Evolutionary conservation across 2,113 vertebrate species (phyloP).

Genomic region (Alethe diademata): DNA sequence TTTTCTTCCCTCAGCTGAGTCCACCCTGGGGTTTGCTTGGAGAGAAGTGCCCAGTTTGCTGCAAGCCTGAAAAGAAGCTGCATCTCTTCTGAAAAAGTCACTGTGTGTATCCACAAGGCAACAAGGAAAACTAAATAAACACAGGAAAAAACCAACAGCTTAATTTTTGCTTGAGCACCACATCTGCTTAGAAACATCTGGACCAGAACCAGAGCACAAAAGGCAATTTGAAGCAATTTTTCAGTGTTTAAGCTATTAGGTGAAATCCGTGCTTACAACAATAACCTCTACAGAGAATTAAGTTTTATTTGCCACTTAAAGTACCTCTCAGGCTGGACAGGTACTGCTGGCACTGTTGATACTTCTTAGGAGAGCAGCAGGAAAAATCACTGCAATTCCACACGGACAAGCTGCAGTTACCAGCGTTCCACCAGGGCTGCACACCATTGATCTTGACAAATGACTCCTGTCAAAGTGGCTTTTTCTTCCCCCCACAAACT

Average conservation of each 20-base stretch:
- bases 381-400: background rate
- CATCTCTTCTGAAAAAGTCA: background rate
- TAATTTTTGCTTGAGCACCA: background rate
- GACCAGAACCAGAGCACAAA: background rate
- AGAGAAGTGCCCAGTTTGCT: background rate
- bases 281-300: background rate
- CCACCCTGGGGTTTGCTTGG: background rate
- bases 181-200: background rate
- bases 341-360: background rate
- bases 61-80: background rate
- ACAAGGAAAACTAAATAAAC: background rate
- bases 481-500: background rate
- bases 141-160: background rate
- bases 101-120: background rate
- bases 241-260: background rate
- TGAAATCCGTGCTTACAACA: background rate
- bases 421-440: background rate
- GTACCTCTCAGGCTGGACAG: background rate
- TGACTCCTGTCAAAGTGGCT: constrained; percentile 4
- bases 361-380: background rate
- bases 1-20: background rate
- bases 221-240: background rate
- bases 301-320: background rate
- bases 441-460: constrained; percentile 18
- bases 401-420: background rate